Conservation (phyloP, 1,140 invertebrate genomes). For the Bombus consobrinus region DNA sequence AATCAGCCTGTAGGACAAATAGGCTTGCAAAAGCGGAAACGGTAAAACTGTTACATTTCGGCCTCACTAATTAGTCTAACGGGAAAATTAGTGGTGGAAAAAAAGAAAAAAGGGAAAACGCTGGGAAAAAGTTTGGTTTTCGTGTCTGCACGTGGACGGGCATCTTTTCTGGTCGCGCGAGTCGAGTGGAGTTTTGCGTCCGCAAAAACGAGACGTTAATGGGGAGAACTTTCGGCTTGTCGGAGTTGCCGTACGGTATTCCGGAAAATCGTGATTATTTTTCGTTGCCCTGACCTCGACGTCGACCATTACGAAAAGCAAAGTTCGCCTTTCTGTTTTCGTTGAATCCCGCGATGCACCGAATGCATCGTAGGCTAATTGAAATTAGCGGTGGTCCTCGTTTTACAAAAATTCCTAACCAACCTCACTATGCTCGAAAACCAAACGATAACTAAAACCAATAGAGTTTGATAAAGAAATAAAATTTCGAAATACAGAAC, state of each 20-base stretch:
- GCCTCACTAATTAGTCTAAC: constrained; percentile 25
- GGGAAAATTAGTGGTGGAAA: constrained; percentile 1
- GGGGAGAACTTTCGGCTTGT: constrained; percentile 39
- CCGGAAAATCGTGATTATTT: constrained; percentile 43
- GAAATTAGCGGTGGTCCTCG: not conserved
- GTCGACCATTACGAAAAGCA: not conserved
- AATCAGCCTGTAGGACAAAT: not conserved
- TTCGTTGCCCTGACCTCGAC: not conserved
- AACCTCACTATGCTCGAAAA: not conserved
- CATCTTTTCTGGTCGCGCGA: constrained; percentile 13
- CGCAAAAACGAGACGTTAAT: constrained; percentile 49
- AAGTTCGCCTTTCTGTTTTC: not conserved
- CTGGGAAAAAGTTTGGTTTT: constrained; percentile 25
- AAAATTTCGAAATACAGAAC: not conserved
- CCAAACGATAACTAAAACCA: not conserved
- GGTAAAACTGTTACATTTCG: not conserved
- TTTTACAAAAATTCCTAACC: not conserved
- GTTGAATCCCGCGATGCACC: not conserved
- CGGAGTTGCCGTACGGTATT: not conserved
- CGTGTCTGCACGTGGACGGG: not conserved
- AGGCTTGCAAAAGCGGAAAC: not conserved
- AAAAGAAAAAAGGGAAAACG: not conserved
- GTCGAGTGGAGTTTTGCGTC: constrained; percentile 7
- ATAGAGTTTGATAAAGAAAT: not conserved
- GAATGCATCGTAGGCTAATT: not conserved